phyloP scores from a whole-genome alignment of 2,797 vertebrate species.

The Buceros bicornis region DNA sequence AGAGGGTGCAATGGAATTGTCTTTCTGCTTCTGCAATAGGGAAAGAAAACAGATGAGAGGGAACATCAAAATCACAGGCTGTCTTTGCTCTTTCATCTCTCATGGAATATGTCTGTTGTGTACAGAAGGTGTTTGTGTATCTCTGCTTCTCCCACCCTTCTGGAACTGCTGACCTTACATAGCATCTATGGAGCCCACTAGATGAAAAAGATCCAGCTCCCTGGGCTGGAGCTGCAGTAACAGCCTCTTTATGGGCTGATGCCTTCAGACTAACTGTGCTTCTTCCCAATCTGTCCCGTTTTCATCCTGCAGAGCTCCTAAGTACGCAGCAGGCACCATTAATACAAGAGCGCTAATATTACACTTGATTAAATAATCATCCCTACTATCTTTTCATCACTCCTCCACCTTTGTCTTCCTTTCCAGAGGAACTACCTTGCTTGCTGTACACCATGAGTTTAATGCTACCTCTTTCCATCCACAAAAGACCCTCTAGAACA shows the following conservation, averaged over 20 bases:
- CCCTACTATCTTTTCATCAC: neutral
- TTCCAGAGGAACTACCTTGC: neutral
- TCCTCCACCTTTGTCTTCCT: neutral
- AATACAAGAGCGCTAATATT: too few species aligned
- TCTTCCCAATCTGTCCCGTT: neutral
- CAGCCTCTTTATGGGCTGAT: neutral
- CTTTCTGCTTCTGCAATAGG: neutral
- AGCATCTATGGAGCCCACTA: neutral
- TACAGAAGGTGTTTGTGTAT: neutral
- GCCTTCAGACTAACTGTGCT: neutral
- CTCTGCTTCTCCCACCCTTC: neutral
- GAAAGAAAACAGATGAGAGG: neutral
- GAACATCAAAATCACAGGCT: neutral
- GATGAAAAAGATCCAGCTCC: neutral
- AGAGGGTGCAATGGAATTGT: neutral
- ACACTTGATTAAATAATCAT: neutral
- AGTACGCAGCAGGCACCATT: neutral
- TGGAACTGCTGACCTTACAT: neutral
- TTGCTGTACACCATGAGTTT: neutral
- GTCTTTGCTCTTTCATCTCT: neutral
- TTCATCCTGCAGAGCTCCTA: neutral
- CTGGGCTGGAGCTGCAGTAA: too few species aligned
- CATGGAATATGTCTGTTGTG: rapidly evolving
- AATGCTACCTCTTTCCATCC: neutral
- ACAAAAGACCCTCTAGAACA: neutral